Evolutionary conservation across 1,140 invertebrate genomes (phyloP), one percentile per base, ranked within the genome.

Genomic region (Holcopasites calliopsidis): DNA sequence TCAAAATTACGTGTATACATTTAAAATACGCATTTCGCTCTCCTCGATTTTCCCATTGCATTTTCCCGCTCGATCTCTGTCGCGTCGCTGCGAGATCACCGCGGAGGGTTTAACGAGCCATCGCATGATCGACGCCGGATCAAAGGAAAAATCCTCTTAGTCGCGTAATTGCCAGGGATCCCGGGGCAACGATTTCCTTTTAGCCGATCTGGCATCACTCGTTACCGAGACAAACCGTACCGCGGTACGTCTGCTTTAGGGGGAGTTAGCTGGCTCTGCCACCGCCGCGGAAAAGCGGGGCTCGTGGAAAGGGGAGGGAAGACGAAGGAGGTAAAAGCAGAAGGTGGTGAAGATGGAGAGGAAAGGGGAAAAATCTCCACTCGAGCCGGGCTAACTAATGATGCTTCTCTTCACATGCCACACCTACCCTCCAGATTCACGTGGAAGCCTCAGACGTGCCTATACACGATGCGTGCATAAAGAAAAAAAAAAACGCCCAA

Each of bases 351-450:
- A 38, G 72, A 77, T 21, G 60, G 35, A 70, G 54, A 42, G 42
- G 60, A 58, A 38, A 69, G 74, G 58, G 69, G 55, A 55, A 72
- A 64, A 82, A 71, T 79, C 75, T 76, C 60, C 72, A 74, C 78
- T 84, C 74, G 68, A 80, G 79, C 80, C 55, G 78, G 66, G 76
- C 77, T 84, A 86, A 83, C 85, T 88, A 87, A 88, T 87, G 87
- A 87, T 85, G 79, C 87, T 87, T 85, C 76, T 76, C 80, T 77
- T 65, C 76, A 62, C 57, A 71, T 78, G 80, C 83, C 84, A 83
- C 83, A 80, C 52, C 60, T 65, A 74, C 61, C 70, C 83, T 83
- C 69, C 62, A 86, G 79, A n/a, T 69, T 82, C 74, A 50, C 52
- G 72, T 76, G 78, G 58, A 52, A 71, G 69, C 80, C 60, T 61